These are phyloP conservation scores for Drosophila nr. fundita DNA, from an alignment of 2,888 invertebrate species.

Conservation along the genomic window DNA sequence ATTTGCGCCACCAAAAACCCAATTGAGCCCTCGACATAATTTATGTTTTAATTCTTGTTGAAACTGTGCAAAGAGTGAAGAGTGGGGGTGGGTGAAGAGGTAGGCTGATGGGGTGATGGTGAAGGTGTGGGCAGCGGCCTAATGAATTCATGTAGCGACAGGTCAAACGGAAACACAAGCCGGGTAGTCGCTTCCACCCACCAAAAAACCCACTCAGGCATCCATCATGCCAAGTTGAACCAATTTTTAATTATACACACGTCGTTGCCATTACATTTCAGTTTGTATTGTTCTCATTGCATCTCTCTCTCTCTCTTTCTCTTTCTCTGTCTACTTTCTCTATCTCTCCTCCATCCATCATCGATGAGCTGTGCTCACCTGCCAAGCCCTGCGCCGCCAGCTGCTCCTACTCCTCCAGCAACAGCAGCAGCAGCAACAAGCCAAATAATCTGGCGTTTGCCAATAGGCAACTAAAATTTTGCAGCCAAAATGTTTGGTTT, in stretches of 20 bases:
- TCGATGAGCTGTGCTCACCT: slow-evolving; percentile 29
- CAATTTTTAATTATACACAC: slow-evolving; percentile 76
- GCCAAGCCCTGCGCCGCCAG: slow-evolving; percentile 19
- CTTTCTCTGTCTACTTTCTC: neutral
- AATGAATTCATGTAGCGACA: slow-evolving; percentile 74
- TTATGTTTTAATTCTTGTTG: slow-evolving; percentile 74
- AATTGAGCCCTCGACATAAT: slow-evolving; percentile 46
- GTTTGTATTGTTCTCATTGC: slow-evolving; percentile 70
- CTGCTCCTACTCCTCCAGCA: neutral
- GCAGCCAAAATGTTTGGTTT: slow-evolving; percentile 73
- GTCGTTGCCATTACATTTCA: slow-evolving; percentile 77
- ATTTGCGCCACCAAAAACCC: slow-evolving; percentile 41
- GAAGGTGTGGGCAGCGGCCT: slow-evolving; percentile 30
- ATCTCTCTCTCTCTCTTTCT: neutral
- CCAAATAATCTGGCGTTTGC: slow-evolving; percentile 47
- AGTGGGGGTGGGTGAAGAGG: neutral
- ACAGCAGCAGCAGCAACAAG: slow-evolving; percentile 4
- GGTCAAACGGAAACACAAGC: slow-evolving; percentile 52
- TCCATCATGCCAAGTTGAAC: neutral
- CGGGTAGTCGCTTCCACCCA: no score
- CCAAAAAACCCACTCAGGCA: neutral
- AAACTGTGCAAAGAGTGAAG: slow-evolving; percentile 26
- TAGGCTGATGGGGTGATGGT: slow-evolving; percentile 16
- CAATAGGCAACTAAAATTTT: slow-evolving; percentile 51
- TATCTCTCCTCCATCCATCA: neutral